Conservation (phyloP, 2,113 vertebrate species). For the Tylochromis polylepis region DNA sequence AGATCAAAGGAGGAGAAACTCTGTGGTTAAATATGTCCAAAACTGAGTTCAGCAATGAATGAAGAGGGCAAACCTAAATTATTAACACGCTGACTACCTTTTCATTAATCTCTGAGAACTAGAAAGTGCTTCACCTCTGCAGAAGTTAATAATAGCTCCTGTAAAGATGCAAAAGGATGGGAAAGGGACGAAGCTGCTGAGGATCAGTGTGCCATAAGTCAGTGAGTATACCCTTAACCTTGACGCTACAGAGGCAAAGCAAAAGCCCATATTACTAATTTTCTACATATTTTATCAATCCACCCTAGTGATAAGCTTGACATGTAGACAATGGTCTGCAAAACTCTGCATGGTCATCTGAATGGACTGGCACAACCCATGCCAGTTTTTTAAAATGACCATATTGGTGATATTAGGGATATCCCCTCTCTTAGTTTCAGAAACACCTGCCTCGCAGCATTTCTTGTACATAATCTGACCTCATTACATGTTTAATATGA, state of each 20-base stretch:
- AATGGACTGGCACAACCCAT: background rate
- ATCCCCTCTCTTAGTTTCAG: background rate
- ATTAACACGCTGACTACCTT: conserved; percentile 62
- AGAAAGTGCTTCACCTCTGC: conserved; percentile 51
- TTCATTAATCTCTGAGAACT: conserved; percentile 61
- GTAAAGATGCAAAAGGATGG: conserved; percentile 5
- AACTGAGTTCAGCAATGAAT: conserved; percentile 40
- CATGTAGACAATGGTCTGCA: background rate
- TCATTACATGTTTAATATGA: background rate
- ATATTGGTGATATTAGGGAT: background rate
- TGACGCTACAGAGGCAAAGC: background rate
- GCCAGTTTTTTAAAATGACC: background rate
- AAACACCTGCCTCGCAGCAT: background rate
- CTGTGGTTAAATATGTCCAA: conserved; percentile 10
- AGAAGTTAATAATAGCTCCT: conserved; percentile 62
- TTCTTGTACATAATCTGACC: background rate
- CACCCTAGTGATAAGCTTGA: background rate
- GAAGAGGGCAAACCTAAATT: conserved; percentile 55
- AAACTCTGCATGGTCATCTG: background rate
- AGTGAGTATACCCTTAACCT: background rate
- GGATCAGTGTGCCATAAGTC: background rate
- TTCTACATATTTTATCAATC: background rate
- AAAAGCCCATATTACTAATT: background rate
- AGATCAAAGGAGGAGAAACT: background rate
- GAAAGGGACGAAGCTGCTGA: conserved; percentile 1